Conservation (phyloP, 2,797 vertebrate genomes). For the Crenichthys baileyi region DNA sequence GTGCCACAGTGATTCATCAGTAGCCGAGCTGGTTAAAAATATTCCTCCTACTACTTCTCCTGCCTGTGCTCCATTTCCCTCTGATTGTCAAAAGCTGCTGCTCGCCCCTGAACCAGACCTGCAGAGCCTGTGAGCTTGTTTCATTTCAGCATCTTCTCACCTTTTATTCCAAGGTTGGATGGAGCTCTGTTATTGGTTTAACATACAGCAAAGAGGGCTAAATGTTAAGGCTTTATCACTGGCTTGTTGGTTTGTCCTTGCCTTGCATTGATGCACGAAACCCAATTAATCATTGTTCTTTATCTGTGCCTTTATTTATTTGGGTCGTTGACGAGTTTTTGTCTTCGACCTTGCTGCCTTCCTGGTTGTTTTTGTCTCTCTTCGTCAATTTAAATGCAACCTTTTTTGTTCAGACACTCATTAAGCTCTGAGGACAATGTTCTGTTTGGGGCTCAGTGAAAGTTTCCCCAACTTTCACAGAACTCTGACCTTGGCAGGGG, state of each 20-base stretch:
- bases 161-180: conserved; percentile 58
- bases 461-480: conserved; percentile 50
- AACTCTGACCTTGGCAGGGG: conserved; percentile 63
- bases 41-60: conserved; percentile 60
- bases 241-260: conserved; percentile 61
- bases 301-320: conserved; percentile 71
- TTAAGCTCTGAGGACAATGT: conserved; percentile 6
- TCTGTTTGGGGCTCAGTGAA: conserved; percentile 30
- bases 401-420: conserved; percentile 21
- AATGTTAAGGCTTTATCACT: conserved; percentile 53
- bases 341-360: conserved; percentile 61
- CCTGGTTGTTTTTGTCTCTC: conserved; percentile 13
- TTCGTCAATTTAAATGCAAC: conserved; percentile 1
- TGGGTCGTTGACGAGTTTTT: conserved; percentile 41
- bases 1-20: conserved; percentile 70
- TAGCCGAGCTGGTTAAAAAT: conserved; percentile 65
- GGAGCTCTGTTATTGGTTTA: conserved; percentile 40
- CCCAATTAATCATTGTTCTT: conserved; percentile 73
- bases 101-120: conserved; percentile 50
- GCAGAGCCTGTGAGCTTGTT: conserved; percentile 53
- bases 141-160: conserved; percentile 68
- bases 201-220: conserved; percentile 46
- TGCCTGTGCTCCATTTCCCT: conserved; percentile 48
- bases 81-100: conserved; percentile 53
- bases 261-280: conserved; percentile 50